Conservation (phyloP, 2,888 invertebrate genomes). For the Penaeus monodon region DNA sequence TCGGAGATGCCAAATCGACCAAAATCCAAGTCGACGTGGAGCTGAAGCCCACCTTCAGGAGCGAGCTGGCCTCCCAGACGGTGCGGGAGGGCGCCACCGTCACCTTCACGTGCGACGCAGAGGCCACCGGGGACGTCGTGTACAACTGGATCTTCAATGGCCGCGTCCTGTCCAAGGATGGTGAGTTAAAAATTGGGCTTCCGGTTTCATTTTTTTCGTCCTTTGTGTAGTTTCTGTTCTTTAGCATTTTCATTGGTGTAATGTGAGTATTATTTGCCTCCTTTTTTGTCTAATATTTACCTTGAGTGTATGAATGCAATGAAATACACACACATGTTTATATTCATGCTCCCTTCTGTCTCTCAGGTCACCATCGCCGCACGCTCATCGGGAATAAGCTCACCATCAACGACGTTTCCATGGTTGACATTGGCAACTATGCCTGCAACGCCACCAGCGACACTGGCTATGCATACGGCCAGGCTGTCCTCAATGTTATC, state of each 20-base stretch:
- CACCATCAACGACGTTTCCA: slow-evolving; percentile 81
- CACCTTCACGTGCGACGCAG: slow-evolving; percentile 87
- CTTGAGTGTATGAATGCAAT: background rate
- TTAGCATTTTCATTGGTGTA: background rate
- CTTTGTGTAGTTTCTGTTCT: too few species aligned
- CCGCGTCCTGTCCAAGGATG: slow-evolving; percentile 68
- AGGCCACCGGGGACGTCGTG: slow-evolving; percentile 89
- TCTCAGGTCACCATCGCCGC: slow-evolving; percentile 74
- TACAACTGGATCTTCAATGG: slow-evolving; percentile 98
- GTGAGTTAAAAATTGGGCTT: slow-evolving; percentile 1
- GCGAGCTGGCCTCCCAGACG: slow-evolving; percentile 87
- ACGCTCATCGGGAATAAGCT: slow-evolving; percentile 77
- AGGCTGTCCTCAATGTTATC: slow-evolving; percentile 95
- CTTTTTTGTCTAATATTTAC: background rate
- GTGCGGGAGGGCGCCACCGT: slow-evolving; percentile 91
- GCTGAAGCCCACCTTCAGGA: slow-evolving; percentile 83
- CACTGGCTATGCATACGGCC: slow-evolving; percentile 97
- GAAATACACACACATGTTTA: background rate
- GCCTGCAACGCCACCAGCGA: slow-evolving; percentile 99
- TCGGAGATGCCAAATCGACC: slow-evolving; percentile 85
- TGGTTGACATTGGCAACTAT: slow-evolving; percentile 94
- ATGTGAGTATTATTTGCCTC: background rate
- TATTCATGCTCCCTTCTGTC: background rate
- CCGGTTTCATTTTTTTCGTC: too few species aligned
- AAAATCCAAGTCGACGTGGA: slow-evolving; percentile 78